A percentile compares a stretch with the other conserved stretches of the same genome.
Evolutionary conservation across 2,113 vertebrate species (phyloP).

Genomic region (Pterophyllum scalare): DNA sequence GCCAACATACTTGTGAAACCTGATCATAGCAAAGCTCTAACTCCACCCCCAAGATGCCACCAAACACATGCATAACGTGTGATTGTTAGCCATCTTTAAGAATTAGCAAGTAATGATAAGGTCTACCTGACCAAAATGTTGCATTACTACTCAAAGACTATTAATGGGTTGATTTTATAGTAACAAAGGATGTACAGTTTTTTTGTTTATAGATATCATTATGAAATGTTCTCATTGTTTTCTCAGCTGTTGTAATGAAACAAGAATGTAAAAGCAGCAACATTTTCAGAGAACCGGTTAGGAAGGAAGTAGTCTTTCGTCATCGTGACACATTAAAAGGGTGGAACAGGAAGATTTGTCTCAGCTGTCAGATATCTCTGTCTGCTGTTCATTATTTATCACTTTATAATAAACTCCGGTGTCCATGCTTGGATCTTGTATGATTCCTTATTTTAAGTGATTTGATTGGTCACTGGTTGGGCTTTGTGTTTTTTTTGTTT

Average conservation of each 20-base stretch:
- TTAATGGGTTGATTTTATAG: neutral
- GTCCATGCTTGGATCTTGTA: neutral
- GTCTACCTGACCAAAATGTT: neutral
- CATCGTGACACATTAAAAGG: rapidly evolving
- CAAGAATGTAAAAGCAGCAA: neutral
- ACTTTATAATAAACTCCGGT: neutral
- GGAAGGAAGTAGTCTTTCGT: neutral
- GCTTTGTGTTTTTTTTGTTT: neutral
- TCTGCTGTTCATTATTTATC: neutral
- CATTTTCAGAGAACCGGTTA: neutral
- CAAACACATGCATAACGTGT: neutral
- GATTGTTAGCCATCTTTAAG: neutral
- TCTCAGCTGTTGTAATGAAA: neutral
- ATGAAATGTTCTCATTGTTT: neutral
- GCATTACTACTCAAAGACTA: neutral
- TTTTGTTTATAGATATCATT: neutral
- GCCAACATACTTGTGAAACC: neutral
- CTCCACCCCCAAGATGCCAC: neutral
- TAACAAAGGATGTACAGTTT: neutral
- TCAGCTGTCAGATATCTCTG: neutral
- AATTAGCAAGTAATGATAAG: neutral
- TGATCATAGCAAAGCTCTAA: neutral
- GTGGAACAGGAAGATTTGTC: neutral
- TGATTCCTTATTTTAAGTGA: neutral
- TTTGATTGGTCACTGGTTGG: neutral